Evolutionary conservation across 2,113 vertebrate genomes (phyloP).

Genomic region (Tamias sibiricus): DNA sequence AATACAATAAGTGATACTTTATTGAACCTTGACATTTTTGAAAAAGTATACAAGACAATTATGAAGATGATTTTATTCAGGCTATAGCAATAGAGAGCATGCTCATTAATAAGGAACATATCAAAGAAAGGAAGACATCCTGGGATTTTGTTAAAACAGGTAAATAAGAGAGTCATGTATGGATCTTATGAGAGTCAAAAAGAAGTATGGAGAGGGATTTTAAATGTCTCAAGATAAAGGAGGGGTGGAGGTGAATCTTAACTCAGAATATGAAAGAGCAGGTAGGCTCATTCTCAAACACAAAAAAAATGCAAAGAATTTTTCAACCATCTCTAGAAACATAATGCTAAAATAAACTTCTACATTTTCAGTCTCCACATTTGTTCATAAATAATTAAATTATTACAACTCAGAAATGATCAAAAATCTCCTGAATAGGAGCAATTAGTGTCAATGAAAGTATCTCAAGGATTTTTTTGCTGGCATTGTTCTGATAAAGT

Average conservation of each 20-base stretch:
- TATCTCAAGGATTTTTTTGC: background rate
- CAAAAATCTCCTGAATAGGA: background rate
- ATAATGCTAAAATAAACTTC: background rate
- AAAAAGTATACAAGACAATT: background rate
- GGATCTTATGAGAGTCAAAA: background rate
- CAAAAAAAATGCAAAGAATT: background rate
- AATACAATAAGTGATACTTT: slow-evolving; percentile 6
- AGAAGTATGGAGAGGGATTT: background rate
- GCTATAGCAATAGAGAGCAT: background rate
- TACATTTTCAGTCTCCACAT: background rate
- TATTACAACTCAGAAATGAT: background rate
- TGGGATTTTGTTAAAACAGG: background rate
- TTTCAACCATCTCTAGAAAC: background rate
- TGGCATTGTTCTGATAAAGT: background rate
- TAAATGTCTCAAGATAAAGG: background rate
- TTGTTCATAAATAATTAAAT: background rate
- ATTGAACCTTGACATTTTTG: slow-evolving; percentile 19
- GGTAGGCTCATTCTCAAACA: background rate
- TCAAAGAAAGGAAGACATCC: background rate
- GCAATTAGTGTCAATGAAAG: background rate
- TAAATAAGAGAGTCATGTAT: background rate
- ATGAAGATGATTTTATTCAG: background rate
- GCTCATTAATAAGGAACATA: background rate
- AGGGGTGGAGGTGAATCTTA: background rate
- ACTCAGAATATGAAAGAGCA: background rate